Base-by-base conservation (phyloP, 2,888 invertebrate genomes). In the Camponotus fellah region DNA sequence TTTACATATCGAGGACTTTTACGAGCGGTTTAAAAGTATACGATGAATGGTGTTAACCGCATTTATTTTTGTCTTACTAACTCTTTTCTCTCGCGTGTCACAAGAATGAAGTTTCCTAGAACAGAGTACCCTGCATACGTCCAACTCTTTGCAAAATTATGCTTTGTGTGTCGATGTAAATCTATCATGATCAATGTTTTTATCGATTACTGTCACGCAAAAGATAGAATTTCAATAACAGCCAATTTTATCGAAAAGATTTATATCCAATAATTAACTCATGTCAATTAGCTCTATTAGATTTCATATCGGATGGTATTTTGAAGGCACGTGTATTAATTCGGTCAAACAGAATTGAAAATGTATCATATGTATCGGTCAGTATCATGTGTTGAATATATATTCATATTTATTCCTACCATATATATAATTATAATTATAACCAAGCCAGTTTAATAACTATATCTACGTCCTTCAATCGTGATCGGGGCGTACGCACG, bases 41-140 rank as follows among this genome's bases (percentile, higher is more conserved):
- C 17, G 58, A 6, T 14, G 49, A 46, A 49, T 14, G 60, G 46
- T 26, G 60, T 71, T 80, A 80, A 80, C 60, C 71, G 46, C 60
- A 80, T 79, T 80, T 80, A 71, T 80, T 80, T 60, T 60, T 71
- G 79, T 80, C 79, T 71, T 71, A 60, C 72, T 60, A 80, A 71
- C 60, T 80, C 79, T 37, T 80, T 71, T 80, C 46, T 80, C 60
- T 80, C 60, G 79, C 72, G 79, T 80, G 79, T 80, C 72, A 71
- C 58, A 34, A 43, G 71, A 37, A 71, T 80, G 62, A 79, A 80
- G 79, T 80, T 71, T 79, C 58, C 21, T 26, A 21, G 72, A 37
- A 17, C 71, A 46, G 79, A 79, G n/a, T 26, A 49, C 49, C 12
- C 17, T 34, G 71, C 46, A 60, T 46, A 71, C 71, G 12, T 80